Evolutionary conservation across 1,140 invertebrate species (phyloP).

Genomic region (Colletes latitarsis): DNA sequence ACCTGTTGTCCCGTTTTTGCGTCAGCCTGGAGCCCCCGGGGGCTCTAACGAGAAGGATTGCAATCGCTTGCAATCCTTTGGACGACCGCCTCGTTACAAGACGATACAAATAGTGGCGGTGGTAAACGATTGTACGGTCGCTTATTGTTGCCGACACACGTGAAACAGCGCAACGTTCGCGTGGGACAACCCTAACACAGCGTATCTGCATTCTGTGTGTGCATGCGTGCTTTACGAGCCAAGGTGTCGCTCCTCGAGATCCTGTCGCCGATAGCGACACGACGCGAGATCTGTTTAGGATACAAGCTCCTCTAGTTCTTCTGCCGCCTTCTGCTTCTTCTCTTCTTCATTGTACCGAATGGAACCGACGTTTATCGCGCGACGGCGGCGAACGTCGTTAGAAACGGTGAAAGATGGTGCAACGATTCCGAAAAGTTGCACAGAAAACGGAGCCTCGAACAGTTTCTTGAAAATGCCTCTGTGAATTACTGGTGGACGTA

Average conservation of each 20-base stretch:
- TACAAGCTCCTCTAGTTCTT: constrained; percentile 26
- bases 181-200: constrained; percentile 16
- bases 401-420: background rate
- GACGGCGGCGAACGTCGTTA: background rate
- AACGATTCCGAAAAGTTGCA: background rate
- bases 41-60: constrained; percentile 3
- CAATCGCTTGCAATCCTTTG: constrained; percentile 46
- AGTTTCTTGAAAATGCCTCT: too few species aligned
- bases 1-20: too few species aligned
- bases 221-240: constrained; percentile 21
- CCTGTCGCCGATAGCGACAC: constrained; percentile 45
- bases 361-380: background rate
- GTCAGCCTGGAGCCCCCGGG: too few species aligned
- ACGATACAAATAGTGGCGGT: constrained; percentile 33
- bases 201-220: constrained; percentile 18
- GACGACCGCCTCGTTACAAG: constrained; percentile 11
- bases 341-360: constrained; percentile 13
- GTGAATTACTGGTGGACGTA: too few species aligned
- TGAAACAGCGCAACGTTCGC: constrained; percentile 33
- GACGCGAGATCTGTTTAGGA: constrained; percentile 50
- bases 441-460: too few species aligned
- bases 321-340: constrained; percentile 19
- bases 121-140: constrained; percentile 32
- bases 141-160: constrained; percentile 50
- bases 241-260: constrained; percentile 46